Evolutionary conservation across 2,113 vertebrate genomes (phyloP), one percentile per base, ranked within the genome.

Genomic region (Entomyzon cyanotis): DNA sequence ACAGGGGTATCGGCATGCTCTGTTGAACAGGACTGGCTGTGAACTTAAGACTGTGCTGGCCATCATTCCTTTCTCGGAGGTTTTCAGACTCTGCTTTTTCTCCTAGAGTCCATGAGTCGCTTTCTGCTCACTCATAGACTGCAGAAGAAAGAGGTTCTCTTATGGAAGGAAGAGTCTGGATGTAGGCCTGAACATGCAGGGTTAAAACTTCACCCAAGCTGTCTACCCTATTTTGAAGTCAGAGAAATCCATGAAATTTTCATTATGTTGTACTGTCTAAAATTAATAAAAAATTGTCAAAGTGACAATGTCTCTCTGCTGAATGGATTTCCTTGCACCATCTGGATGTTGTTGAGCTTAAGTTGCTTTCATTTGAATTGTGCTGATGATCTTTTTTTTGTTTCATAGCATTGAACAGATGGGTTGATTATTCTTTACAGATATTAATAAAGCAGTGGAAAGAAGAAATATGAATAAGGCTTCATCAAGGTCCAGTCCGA

Each of bases 361-460:
- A 97, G 89, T 97, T 98, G 96, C 97, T 98, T 97, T 98, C 97
- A 81, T 98, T 97, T 98, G 96, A 98, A 97, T 97, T 98, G 96
- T 98, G 96, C 96, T 98, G 98, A 98, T 93, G 95, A 97, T 98
- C 87, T 98, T 96, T 93, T 97, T 98, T 98, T 98, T 98, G 95
- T 98, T 98, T 96, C 98, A 42, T 98, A 98, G 98, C 97, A 98
- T 99, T 99, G 99, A 99, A 99, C 98, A 98, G 99, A 99, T 99
- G 99, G 99, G 99, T 99, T 99, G 99, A 99, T 99, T 99, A 98
- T 98, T 99, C 99, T 99, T 99, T 99, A 99, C 99, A 99, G 99
- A 99, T 99, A 99, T 99, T 99, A 99, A 99, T 98, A 99, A 99
- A 99, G 99, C 99, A 98, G 98, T 98, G 98, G 99, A 99, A 98